Evolutionary conservation across 2,797 vertebrate species (phyloP).

Genomic region (Percopsis omiscomaycus): DNA sequence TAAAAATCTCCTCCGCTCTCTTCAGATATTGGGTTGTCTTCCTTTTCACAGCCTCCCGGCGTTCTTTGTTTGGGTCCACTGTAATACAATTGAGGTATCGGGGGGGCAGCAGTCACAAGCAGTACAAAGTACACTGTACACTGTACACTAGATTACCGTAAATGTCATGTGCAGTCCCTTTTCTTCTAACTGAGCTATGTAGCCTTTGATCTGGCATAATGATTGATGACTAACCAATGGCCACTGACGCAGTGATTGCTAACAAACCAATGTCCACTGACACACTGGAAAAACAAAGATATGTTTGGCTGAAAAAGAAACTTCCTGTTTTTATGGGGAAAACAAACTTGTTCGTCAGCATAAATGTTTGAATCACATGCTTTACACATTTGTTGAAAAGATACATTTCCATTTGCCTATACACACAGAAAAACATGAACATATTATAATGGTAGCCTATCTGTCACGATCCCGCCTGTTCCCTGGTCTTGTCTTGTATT

Average conservation of each 20-base stretch:
- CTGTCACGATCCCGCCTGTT: too few relatives aligned
- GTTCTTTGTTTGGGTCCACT: constrained; percentile 97
- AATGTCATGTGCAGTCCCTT: neutral
- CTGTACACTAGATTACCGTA: neutral
- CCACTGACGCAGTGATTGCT: neutral
- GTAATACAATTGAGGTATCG: constrained; percentile 8
- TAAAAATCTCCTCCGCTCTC: constrained; percentile 96
- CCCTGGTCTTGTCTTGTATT: too few relatives aligned
- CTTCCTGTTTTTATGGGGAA: constrained; percentile 62
- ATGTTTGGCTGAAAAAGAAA: constrained; percentile 13
- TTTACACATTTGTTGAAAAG: constrained; percentile 16
- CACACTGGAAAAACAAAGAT: neutral
- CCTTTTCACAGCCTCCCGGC: constrained; percentile 92
- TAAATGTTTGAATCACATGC: constrained; percentile 49
- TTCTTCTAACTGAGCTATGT: constrained; percentile 4
- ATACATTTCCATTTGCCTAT: neutral
- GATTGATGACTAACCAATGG: neutral
- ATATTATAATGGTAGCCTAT: too few relatives aligned
- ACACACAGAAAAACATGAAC: neutral
- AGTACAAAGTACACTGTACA: too few relatives aligned
- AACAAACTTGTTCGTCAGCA: neutral
- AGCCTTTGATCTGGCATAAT: constrained; percentile 6
- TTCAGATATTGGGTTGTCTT: constrained; percentile 96
- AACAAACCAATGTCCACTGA: neutral
- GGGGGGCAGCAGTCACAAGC: neutral